Percentiles rank a stretch among this genome's conserved stretches.
Evolutionary conservation across 2,888 invertebrate species (phyloP).

Genomic region (Thecophora atra): DNA sequence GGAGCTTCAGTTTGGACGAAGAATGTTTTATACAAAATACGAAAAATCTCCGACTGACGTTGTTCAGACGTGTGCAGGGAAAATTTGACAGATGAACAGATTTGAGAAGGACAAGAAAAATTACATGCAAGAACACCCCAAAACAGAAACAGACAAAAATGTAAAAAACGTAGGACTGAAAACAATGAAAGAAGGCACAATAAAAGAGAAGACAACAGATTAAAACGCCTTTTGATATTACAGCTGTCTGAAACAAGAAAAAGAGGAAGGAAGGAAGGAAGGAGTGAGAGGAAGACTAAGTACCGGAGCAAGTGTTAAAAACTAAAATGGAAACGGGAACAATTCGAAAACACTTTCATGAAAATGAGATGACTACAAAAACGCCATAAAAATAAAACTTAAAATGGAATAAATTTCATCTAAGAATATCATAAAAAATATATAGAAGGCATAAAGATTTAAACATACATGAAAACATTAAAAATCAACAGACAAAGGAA

Average conservation of each 20-base stretch:
- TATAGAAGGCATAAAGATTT: conserved; percentile 35
- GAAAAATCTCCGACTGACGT: conserved; percentile 1
- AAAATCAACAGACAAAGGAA: conserved; percentile 1
- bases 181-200: neutral
- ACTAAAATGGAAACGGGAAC: conserved; percentile 40
- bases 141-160: neutral
- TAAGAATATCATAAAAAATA: conserved; percentile 14
- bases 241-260: conserved; percentile 15
- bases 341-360: conserved; percentile 40
- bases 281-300: conserved; percentile 47
- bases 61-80: neutral
- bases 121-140: conserved; percentile 4
- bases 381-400: neutral
- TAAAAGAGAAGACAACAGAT: conserved; percentile 14
- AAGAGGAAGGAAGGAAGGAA: conserved; percentile 49
- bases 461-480: conserved; percentile 39
- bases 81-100: neutral
- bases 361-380: neutral
- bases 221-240: conserved; percentile 12
- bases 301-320: conserved; percentile 42
- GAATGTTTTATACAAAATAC: conserved; percentile 45
- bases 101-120: conserved; percentile 13
- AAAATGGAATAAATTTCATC: neutral
- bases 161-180: neutral
- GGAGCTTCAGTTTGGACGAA: conserved; percentile 22